Evolutionary conservation across 1,140 invertebrate genomes (phyloP).

Genomic region (Drosophila mayri): DNA sequence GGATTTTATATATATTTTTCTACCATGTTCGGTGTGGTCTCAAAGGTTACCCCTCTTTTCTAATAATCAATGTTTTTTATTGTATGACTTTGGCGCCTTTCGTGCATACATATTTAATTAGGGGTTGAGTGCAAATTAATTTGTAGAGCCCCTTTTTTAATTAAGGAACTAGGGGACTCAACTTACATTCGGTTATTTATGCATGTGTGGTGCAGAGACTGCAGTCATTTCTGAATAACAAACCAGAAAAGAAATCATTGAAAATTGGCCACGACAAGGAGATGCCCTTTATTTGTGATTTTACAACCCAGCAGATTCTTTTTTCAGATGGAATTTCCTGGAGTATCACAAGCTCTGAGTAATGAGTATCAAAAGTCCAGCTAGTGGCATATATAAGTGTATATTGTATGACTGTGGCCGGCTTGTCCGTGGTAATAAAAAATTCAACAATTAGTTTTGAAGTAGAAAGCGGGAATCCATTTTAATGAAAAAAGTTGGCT

Average conservation of each 20-base stretch:
- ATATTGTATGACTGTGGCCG: background rate
- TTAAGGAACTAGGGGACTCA: constrained; percentile 12
- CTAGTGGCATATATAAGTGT: background rate
- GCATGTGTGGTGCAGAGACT: constrained; percentile 1
- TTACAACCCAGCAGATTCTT: background rate
- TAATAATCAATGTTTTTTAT: constrained; percentile 8
- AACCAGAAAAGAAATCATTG: constrained; percentile 6
- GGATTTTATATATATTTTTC: background rate
- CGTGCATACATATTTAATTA: constrained; percentile 30
- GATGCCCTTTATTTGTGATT: background rate
- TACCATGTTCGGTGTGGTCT: background rate
- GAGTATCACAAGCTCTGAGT: background rate
- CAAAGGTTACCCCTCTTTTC: background rate
- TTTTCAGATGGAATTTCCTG: background rate
- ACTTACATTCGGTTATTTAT: constrained; percentile 21
- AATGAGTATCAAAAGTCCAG: constrained; percentile 27
- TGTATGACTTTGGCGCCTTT: constrained; percentile 5
- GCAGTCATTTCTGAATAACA: constrained; percentile 11
- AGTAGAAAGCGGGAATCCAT: constrained; percentile 28
- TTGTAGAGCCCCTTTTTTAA: constrained; percentile 9
- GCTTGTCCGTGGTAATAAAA: constrained; percentile 38
- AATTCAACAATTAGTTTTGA: constrained; percentile 41
- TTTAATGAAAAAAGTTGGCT: constrained; percentile 46
- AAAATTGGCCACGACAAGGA: background rate
- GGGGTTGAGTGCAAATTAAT: constrained; percentile 9